Base-by-base conservation (phyloP, 2,113 vertebrate species). In the Scalopus aquaticus region DNA sequence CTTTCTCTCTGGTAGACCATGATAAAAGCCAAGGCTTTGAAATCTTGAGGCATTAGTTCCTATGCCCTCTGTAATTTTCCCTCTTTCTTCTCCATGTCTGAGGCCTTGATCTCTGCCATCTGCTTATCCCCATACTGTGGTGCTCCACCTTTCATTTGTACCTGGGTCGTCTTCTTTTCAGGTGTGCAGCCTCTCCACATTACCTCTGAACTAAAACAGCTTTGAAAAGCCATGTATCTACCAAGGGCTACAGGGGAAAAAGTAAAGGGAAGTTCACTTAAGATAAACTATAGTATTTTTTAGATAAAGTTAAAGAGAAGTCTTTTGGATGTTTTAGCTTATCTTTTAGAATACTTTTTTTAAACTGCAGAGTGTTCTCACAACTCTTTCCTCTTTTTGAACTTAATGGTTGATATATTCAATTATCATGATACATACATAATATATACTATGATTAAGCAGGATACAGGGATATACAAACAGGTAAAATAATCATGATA, bases 151-250 rank as follows among this genome's bases (percentile, higher is more conserved):
- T 96, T 94, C 86, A 88, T 96, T 95, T 95, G 77, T 72, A 60
- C 76, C 20, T 35, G 67, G 94, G 96, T 96, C 94, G 96, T 42
- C 76, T 85, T 85, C 93, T 90, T 96, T 96, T 90, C 72, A 96
- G 86, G 73, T 88, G 60, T n/a, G 37, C 76, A 88, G 91, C 83
- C 86, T 93, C 87, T 74, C 79, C 42, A 80, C 72, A 89, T 97
- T 97, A 97, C 97, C 96, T 97, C 95, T 97, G 96, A 97, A 97
- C 96, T 97, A 97, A 95, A 95, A 73, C 87, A 74, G 72, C 62
- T 87, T 95, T 96, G 89, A 97, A 96, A 96, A 93, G 74, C 39
- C 2, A 37, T 13, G 10, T 79, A 93, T 97, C 95, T 94, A 73
- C 72, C 69, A 80, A 88, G n/a, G 46, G 72, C 74, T 73, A 72